A percentile compares a stretch with the other conserved stretches of the same genome.
Conservation (phyloP, 2,888 invertebrate genomes). For the Thymelicus acteon region DNA sequence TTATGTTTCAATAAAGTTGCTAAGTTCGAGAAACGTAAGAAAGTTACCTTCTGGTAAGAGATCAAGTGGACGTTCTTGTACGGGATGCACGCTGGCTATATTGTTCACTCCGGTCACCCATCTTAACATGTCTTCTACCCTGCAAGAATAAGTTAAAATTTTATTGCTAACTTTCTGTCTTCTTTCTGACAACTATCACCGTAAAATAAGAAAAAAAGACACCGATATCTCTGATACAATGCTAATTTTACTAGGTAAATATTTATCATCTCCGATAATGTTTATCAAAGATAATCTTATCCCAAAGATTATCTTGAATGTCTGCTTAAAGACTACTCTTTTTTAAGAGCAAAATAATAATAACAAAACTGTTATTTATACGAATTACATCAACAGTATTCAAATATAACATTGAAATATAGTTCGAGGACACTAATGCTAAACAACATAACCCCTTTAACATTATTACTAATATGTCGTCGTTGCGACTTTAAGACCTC, state of each 20-base stretch:
- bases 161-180: background rate
- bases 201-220: slow-evolving; percentile 1
- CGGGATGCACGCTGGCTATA: slow-evolving; percentile 69
- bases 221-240: background rate
- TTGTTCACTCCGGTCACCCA: slow-evolving; percentile 82
- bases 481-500: too few relatives aligned
- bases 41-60: slow-evolving; percentile 76
- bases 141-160: slow-evolving; percentile 43
- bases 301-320: background rate
- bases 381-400: too few relatives aligned
- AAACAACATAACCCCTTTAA: too few relatives aligned
- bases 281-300: background rate
- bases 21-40: background rate
- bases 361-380: too few relatives aligned
- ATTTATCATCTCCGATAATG: background rate
- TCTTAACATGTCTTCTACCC: slow-evolving; percentile 80
- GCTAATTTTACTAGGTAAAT: background rate
- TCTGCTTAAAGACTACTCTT: too few relatives aligned
- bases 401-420: too few relatives aligned
- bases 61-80: slow-evolving; percentile 78
- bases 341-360: too few relatives aligned
- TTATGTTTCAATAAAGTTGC: too few relatives aligned
- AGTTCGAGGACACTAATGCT: too few relatives aligned
- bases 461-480: too few relatives aligned
- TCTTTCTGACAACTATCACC: background rate